Evolutionary conservation across 2,113 vertebrate genomes (phyloP).

Genomic region (Rattus rattus): DNA sequence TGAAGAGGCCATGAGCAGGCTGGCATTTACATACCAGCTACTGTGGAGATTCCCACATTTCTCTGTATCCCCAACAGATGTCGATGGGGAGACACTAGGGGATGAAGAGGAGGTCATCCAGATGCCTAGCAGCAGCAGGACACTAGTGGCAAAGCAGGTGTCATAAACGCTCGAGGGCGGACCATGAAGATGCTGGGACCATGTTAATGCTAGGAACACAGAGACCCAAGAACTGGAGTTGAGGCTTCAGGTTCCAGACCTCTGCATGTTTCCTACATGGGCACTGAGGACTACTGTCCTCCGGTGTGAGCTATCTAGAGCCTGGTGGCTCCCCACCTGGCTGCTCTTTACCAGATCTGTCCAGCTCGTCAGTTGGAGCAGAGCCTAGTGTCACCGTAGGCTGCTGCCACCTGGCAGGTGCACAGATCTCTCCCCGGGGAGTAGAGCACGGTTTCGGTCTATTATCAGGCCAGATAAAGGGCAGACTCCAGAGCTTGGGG

Average conservation of each 20-base stretch:
- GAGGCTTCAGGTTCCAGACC: neutral
- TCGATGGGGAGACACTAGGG: neutral
- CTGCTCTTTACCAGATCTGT: neutral
- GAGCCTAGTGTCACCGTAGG: neutral
- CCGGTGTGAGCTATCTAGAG: neutral
- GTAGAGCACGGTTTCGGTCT: slow-evolving; percentile 69
- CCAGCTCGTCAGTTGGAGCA: neutral
- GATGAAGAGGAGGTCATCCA: neutral
- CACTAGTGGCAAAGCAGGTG: neutral
- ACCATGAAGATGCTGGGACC: neutral
- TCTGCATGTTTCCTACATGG: neutral
- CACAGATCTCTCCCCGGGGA: neutral
- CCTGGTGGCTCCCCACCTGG: neutral
- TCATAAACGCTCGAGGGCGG: neutral
- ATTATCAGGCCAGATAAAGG: slow-evolving; percentile 77
- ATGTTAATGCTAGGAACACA: neutral
- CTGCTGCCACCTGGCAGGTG: slow-evolving; percentile 44
- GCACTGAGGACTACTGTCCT: neutral
- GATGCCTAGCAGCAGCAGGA: neutral
- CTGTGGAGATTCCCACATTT: neutral
- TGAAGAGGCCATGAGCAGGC: neutral
- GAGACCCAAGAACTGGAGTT: rapidly evolving
- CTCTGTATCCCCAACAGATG: neutral
- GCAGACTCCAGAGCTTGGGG: neutral
- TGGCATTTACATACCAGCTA: neutral